Conservation (phyloP, 2,888 invertebrate species). For the Acleris literana region DNA sequence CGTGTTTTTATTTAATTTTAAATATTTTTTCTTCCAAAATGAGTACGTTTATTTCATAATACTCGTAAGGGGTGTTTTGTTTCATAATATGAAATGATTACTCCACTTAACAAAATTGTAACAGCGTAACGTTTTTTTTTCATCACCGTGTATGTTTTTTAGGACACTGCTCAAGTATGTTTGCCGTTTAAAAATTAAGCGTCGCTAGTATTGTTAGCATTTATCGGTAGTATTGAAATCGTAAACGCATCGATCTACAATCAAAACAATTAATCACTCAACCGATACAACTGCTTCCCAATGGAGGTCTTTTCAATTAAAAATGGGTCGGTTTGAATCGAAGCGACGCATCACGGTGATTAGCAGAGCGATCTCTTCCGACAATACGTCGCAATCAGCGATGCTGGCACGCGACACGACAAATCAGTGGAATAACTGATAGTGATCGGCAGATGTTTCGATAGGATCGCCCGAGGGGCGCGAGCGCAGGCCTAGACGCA, state of each 20-base stretch:
- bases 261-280: constrained; percentile 60
- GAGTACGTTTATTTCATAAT: too few relatives aligned
- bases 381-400: constrained; percentile 64
- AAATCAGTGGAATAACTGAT: constrained; percentile 66
- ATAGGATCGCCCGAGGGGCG: constrained; percentile 38
- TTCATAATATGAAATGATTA: too few relatives aligned
- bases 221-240: constrained; percentile 6
- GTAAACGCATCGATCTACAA: constrained; percentile 43
- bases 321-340: constrained; percentile 65
- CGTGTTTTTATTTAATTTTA: too few relatives aligned
- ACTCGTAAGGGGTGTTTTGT: too few relatives aligned
- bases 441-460: constrained; percentile 67
- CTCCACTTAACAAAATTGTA: too few relatives aligned
- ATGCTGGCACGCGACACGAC: constrained; percentile 64
- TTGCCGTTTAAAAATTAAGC: neutral
- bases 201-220: neutral
- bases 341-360: constrained; percentile 72
- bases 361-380: constrained; percentile 49
- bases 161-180: too few relatives aligned
- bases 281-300: constrained; percentile 57
- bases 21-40: too few relatives aligned
- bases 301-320: constrained; percentile 60
- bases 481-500: constrained; percentile 34
- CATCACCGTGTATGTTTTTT: too few relatives aligned
- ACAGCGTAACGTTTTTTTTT: too few relatives aligned